phyloP scores from a whole-genome alignment of 2,888 invertebrate genomes.

The Scotopteryx bipunctaria region DNA sequence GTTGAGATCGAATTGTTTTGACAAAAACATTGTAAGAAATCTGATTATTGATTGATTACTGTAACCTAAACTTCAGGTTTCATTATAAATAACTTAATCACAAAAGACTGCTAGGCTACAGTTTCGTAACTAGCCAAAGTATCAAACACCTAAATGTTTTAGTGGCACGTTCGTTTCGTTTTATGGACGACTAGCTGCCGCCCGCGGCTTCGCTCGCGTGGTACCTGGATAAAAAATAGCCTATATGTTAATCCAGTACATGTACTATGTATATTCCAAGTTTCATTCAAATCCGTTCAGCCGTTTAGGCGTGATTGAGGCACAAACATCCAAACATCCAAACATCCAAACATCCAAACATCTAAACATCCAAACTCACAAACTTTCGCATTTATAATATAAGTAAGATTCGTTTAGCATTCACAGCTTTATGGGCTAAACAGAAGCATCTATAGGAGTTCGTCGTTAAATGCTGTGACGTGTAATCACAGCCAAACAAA shows the following conservation, averaged over 20 bases:
- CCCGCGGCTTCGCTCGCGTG: too few species aligned
- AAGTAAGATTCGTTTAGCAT: constrained; percentile 16
- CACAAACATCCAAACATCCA: too few species aligned
- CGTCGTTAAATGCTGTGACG: constrained; percentile 48
- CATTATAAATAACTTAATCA: constrained; percentile 8
- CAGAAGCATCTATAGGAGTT: constrained; percentile 30
- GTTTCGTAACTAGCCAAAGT: constrained; percentile 8
- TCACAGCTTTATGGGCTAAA: constrained; percentile 31
- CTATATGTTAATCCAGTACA: too few species aligned
- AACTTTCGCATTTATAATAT: too few species aligned
- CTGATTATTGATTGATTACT: constrained; percentile 8
- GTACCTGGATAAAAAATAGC: too few species aligned
- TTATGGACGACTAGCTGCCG: too few species aligned
- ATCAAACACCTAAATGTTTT: constrained; percentile 16
- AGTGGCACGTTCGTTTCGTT: constrained; percentile 14
- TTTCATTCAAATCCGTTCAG: too few species aligned
- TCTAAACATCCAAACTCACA: too few species aligned
- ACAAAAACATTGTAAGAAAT: constrained; percentile 5
- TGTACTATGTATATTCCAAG: too few species aligned
- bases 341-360: too few species aligned
- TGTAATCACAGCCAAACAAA: constrained; percentile 54
- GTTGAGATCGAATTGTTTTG: too few species aligned
- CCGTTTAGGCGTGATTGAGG: too few species aligned
- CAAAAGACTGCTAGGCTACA: constrained; percentile 5
- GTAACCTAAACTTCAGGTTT: neutral